Evolutionary conservation across 1,140 invertebrate genomes (phyloP), one percentile per base, ranked within the genome.

Genomic region (Meloidogyne chitwoodi): DNA sequence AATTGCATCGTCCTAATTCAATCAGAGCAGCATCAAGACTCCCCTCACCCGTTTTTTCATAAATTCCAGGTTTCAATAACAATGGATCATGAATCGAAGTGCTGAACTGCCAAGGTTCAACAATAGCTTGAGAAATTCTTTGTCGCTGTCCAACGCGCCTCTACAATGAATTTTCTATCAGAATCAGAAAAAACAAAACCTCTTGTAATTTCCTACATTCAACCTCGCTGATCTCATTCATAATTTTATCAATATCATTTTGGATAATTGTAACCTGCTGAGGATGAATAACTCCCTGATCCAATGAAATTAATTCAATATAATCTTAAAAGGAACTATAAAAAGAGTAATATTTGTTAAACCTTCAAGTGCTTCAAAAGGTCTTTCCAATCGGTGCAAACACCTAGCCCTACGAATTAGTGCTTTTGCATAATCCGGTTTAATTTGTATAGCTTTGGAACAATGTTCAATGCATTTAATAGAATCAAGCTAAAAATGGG

Each of bases 371-470:
- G 70, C 41, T 11, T 73, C 29, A 8, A 38, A 41, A 73, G 61
- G 27, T n/a, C 22, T 26, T 10, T 38, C 56, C 70, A 73, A 73
- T 63, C 38, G 31, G 24, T 63, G 31, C 29, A 56, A 22, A 24
- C 48, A 64, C 26, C 24, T 56, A 34, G 70, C 70, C 31, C 70
- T 41, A 22, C 70, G 70, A 56, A 11, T 4, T n/a, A 73, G 34
- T 12, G 70, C 70, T 5, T 73, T 73, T 14, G 27, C 56, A 64
- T 73, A 73, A 64, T 73, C 56, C 14, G 70, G 70, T 22, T 73
- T 73, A 14, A 73, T 34, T 16, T 56, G 44, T 29, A 73, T 34
- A 16, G 70, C 70, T n/a, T 26, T 38, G 11, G 19, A 19, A 48
- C 70, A 73, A 31, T 73, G 70, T 24, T 65, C 16, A 31, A 73